phyloP scores from a whole-genome alignment of 2,113 vertebrate species.

The Perca fluviatilis region DNA sequence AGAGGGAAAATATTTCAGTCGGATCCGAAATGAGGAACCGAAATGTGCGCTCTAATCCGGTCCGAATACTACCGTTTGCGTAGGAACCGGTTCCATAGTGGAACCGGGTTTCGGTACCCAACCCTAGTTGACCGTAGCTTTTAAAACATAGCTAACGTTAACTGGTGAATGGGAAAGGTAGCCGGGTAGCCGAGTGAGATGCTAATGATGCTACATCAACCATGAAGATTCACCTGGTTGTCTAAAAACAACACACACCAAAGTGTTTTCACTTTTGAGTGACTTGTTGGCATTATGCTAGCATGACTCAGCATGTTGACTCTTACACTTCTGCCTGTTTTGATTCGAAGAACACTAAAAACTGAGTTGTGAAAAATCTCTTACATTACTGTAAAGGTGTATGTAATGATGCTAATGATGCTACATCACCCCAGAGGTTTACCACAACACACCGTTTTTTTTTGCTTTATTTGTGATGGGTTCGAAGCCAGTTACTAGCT shows the following conservation, averaged over 20 bases:
- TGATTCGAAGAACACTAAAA: neutral
- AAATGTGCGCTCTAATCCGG: no score
- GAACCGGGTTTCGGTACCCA: no score
- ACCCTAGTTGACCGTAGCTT: neutral
- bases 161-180: slow-evolving; percentile 6
- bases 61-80: no score
- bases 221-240: neutral
- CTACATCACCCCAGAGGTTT: neutral
- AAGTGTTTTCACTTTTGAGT: neutral
- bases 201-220: slow-evolving; percentile 27
- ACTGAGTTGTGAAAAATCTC: neutral
- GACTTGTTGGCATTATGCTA: neutral
- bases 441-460: neutral
- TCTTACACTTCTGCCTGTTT: no score
- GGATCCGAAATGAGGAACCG: no score
- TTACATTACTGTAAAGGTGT: neutral
- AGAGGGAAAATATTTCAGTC: no score
- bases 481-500: neutral
- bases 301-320: neutral
- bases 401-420: neutral
- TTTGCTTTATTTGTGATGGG: neutral
- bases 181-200: neutral
- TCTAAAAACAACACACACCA: neutral
- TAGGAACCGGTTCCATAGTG: no score
- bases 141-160: neutral